phyloP scores from a whole-genome alignment of 1,140 invertebrate genomes.

The Piezodorus guildinii region DNA sequence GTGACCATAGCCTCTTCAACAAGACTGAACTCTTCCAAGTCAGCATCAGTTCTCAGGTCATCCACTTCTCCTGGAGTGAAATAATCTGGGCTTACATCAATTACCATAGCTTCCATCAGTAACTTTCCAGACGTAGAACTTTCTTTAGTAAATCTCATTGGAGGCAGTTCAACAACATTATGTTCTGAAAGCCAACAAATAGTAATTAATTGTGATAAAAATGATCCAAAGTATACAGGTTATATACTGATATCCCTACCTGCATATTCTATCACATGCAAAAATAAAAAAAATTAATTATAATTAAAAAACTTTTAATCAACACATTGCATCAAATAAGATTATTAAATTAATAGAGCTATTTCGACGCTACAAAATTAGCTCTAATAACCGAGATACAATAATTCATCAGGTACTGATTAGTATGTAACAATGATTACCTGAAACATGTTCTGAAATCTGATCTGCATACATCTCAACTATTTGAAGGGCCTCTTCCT shows the following conservation, averaged over 20 bases:
- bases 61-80: conserved; percentile 56
- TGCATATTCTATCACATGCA: too few relatives aligned
- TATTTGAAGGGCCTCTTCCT: conserved; percentile 81
- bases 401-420: too few relatives aligned
- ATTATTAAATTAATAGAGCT: too few relatives aligned
- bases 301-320: too few relatives aligned
- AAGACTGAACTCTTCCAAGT: conserved; percentile 69
- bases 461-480: conserved; percentile 90
- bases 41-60: conserved; percentile 69
- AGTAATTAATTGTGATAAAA: too few relatives aligned
- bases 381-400: too few relatives aligned
- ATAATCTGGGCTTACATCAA: conserved; percentile 75
- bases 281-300: too few relatives aligned
- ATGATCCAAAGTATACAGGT: too few relatives aligned
- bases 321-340: too few relatives aligned
- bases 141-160: conserved; percentile 76
- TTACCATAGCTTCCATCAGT: conserved; percentile 80
- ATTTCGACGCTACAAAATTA: too few relatives aligned
- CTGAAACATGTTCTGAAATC: conserved; percentile 73
- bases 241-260: too few relatives aligned
- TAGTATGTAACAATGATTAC: too few relatives aligned
- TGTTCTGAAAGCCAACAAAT: conserved; percentile 43
- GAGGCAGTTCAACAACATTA: conserved; percentile 76
- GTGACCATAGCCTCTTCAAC: conserved; percentile 43
- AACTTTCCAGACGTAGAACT: conserved; percentile 74